phyloP scores from a whole-genome alignment of 2,113 vertebrate genomes.

The Notarius lentiginosus region DNA sequence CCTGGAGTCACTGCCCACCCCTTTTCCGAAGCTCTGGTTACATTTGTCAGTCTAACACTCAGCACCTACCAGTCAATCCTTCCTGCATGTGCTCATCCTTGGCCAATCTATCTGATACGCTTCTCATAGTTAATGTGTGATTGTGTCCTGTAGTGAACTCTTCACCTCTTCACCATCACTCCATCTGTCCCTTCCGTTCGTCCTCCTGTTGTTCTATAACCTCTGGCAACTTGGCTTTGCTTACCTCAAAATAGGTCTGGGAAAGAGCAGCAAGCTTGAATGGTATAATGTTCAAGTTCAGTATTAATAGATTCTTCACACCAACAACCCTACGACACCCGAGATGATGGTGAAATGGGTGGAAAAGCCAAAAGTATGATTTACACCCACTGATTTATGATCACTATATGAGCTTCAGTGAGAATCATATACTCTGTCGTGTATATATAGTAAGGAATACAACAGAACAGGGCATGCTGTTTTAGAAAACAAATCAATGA shows the following conservation, averaged over 20 bases:
- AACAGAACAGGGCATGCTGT: neutral
- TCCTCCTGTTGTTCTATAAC: constrained; percentile 45
- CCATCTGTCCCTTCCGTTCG: constrained; percentile 44
- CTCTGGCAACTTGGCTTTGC: constrained; percentile 36
- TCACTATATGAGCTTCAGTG: constrained; percentile 2
- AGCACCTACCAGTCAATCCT: constrained; percentile 56
- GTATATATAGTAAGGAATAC: neutral
- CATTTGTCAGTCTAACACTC: constrained; percentile 68
- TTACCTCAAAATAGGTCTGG: constrained; percentile 39
- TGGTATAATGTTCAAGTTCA: constrained; percentile 20
- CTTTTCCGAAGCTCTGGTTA: constrained; percentile 51
- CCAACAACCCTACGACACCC: constrained; percentile 30
- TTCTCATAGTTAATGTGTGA: constrained; percentile 37
- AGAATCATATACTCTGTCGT: neutral
- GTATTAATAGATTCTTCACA: constrained; percentile 54
- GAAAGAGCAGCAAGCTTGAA: constrained; percentile 32
- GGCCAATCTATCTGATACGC: constrained; percentile 42
- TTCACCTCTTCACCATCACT: constrained; percentile 21
- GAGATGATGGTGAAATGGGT: constrained; percentile 27
- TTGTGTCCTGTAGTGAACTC: constrained; percentile 49
- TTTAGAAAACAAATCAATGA: neutral
- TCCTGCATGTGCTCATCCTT: constrained; percentile 56
- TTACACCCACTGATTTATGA: constrained; percentile 32
- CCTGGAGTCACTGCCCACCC: constrained; percentile 60
- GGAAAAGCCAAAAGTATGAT: constrained; percentile 42